Evolutionary conservation across 2,888 invertebrate genomes (phyloP).

Genomic region (Psylliodes chrysocephalus): DNA sequence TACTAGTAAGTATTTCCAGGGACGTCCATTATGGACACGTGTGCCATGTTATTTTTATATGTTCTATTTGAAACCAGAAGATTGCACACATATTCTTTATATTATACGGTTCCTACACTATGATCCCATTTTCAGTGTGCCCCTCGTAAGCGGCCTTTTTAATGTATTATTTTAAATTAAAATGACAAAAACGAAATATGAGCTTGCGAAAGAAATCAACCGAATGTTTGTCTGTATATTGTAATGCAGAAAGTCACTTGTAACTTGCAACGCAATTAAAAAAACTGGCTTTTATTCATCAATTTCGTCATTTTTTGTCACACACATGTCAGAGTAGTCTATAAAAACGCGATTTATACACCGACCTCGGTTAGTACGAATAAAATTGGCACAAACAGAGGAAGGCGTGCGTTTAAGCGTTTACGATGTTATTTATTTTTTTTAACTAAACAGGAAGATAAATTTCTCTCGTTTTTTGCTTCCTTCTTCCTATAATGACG

Average conservation of each 20-base stretch:
- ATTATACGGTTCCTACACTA: too few species aligned
- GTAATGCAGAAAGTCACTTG: not conserved
- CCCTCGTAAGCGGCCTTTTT: too few species aligned
- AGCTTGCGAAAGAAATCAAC: too few species aligned
- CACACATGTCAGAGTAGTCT: conserved; percentile 21
- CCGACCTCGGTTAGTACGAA: conserved; percentile 15
- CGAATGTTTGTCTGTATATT: too few species aligned
- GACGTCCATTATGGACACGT: too few species aligned
- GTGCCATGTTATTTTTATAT: too few species aligned
- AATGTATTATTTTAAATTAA: too few species aligned
- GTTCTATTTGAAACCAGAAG: too few species aligned
- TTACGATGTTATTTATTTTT: conserved; percentile 22
- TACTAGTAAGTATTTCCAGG: too few species aligned
- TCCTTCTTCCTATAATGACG: conserved; percentile 4
- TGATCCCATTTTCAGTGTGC: too few species aligned
- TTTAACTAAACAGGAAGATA: conserved; percentile 23
- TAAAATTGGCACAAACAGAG: conserved; percentile 24
- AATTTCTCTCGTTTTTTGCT: conserved; percentile 6
- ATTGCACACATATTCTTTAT: too few species aligned
- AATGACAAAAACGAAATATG: too few species aligned
- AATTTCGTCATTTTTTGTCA: conserved; percentile 23
- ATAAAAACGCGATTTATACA: conserved; percentile 23
- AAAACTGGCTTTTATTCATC: conserved; percentile 27
- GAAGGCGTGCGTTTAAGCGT: conserved; percentile 17
- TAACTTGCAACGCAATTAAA: not conserved